A percentile compares a stretch with the other conserved stretches of the same genome.
Evolutionary conservation across 2,113 vertebrate genomes (phyloP).

Genomic region (Guaruba guarouba): DNA sequence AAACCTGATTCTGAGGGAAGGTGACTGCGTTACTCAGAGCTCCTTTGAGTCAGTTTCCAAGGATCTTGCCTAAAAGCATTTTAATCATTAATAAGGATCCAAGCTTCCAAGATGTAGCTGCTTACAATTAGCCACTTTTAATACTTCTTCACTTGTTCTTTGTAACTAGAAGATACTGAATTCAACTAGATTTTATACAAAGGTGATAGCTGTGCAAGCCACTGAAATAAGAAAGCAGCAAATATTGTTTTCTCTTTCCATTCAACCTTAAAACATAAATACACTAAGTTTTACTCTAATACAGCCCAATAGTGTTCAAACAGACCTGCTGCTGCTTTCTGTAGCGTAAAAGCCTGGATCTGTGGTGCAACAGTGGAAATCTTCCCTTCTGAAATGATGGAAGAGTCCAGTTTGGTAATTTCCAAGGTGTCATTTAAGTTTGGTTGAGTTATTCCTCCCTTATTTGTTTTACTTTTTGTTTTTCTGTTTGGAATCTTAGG

Average conservation of each 20-base stretch:
- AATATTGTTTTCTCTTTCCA: background rate
- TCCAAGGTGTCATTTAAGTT: constrained; percentile 96
- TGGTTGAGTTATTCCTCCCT: constrained; percentile 88
- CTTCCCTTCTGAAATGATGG: constrained; percentile 87
- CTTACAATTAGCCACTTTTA: background rate
- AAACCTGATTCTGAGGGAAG: background rate
- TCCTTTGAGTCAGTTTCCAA: background rate
- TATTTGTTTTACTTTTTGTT: constrained; percentile 95
- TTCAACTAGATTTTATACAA: background rate
- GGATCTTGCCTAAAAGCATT: background rate
- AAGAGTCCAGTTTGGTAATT: constrained; percentile 92
- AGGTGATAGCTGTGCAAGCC: background rate
- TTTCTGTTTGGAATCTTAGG: constrained; percentile 98
- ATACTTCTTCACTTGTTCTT: background rate
- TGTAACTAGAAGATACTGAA: background rate
- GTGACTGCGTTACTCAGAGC: background rate
- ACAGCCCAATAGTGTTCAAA: background rate
- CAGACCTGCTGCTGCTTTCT: constrained; percentile 94
- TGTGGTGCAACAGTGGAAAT: constrained; percentile 84
- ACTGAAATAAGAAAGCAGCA: background rate
- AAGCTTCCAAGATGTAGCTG: background rate
- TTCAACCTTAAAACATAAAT: background rate
- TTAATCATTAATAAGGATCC: background rate
- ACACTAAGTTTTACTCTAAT: background rate
- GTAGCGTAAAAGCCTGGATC: constrained; percentile 89